Evolutionary conservation across 1,140 invertebrate genomes (phyloP), one percentile per base, ranked within the genome.

Genomic region (Stratiolaelaps scimitus): DNA sequence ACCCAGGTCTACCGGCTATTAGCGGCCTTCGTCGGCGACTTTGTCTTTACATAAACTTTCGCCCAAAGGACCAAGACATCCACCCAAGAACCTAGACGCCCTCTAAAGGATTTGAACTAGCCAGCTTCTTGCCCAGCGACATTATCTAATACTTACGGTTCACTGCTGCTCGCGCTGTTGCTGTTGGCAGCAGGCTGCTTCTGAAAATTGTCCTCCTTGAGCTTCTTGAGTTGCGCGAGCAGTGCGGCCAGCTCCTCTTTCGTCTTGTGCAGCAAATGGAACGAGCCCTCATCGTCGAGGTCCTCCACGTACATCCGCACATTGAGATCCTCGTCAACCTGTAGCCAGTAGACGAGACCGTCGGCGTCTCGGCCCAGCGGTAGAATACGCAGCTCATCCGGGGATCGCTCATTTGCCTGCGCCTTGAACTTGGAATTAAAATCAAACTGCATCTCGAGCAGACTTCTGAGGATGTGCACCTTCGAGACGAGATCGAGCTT

Each of bases 391-490:
- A 98, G 79, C 34, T 89, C 85, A 64, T 82, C 80, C 40, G 88
- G 84, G 69, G 83, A 80, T 53, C 86, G 75, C 71, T 87, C 85
- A 75, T 94, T 92, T 5, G 96, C 82, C 75, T 91, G 86, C 70
- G 83, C 83, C 76, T 96, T 94, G 75, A 98, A 96, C 74, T 91
- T 95, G 46, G 81, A 78, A 81, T 97, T 93, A 69, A 82, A 82
- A 73, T 96, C 92, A 79, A 98, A 98, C 76, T 97, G 93, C 70
- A 85, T 82, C 78, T 97, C 93, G 68, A 95, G 77, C 48, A 97
- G 77, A 73, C 86, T 89, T 94, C 73, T 19, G 78, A 78, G 67
- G 34, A 78, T 43, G 64, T 48, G 43, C 17, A 26, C 67, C 34
- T 48, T 28, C 19, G 20, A 40, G 30, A 46, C 46, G 17, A 64